phyloP scores from a whole-genome alignment of 2,888 invertebrate species.

The Venusia cambrica region DNA sequence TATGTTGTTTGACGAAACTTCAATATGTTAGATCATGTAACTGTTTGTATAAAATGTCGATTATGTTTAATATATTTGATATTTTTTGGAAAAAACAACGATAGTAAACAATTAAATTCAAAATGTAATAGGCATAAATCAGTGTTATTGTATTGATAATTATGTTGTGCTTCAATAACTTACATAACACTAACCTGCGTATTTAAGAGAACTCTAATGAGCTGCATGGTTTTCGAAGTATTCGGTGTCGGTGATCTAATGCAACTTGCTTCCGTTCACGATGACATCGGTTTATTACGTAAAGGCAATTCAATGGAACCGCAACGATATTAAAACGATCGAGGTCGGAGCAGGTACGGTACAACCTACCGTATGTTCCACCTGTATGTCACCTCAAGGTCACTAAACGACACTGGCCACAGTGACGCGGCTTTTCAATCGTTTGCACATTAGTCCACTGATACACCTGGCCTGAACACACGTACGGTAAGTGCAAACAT shows the following conservation, averaged over 20 bases:
- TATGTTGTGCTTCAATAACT: slow-evolving; percentile 5
- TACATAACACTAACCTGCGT: slow-evolving; percentile 4
- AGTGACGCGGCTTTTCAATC: slow-evolving; percentile 45
- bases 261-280: slow-evolving; percentile 20
- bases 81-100: too few relatives aligned
- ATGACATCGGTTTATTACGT: too few relatives aligned
- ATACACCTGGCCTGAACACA: slow-evolving; percentile 42
- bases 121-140: too few relatives aligned
- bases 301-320: slow-evolving; percentile 11
- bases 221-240: slow-evolving; percentile 27
- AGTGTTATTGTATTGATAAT: neutral
- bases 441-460: slow-evolving; percentile 52
- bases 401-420: slow-evolving; percentile 56
- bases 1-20: too few relatives aligned
- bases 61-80: too few relatives aligned
- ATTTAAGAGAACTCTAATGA: neutral
- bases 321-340: slow-evolving; percentile 14
- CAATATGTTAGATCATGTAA: too few relatives aligned
- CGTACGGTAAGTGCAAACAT: slow-evolving; percentile 60
- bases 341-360: slow-evolving; percentile 28
- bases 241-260: slow-evolving; percentile 31
- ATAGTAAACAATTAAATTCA: too few relatives aligned
- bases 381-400: slow-evolving; percentile 53
- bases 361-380: slow-evolving; percentile 22
- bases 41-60: too few relatives aligned